Conservation (phyloP, 37 sponge, comb jelly and placozoan species). For the Theonella swinhoei region DNA sequence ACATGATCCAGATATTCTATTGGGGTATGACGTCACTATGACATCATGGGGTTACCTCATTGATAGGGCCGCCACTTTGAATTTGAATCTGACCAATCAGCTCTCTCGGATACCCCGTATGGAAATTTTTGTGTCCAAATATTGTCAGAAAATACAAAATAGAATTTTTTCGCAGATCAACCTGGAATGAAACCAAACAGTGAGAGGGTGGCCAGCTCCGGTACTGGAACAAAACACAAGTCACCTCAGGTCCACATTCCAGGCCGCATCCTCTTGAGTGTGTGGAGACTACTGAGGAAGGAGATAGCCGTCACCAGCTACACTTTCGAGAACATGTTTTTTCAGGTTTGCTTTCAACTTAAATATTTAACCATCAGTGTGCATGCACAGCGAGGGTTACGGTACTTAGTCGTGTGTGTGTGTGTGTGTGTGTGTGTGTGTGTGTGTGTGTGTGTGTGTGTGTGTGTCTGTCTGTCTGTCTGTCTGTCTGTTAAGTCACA, state of each 20-base stretch:
- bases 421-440: neutral
- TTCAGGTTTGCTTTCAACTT: slow-evolving; percentile 50
- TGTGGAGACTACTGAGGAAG: slow-evolving; percentile 86
- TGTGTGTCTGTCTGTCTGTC: neutral
- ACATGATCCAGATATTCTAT: slow-evolving; percentile 88
- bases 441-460: neutral
- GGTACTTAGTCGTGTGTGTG: too few relatives aligned
- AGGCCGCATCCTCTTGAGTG: slow-evolving; percentile 84
- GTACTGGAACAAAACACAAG: neutral
- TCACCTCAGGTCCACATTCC: slow-evolving; percentile 41
- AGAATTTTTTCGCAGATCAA: neutral
- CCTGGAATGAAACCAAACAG: neutral
- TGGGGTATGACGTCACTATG: slow-evolving; percentile 89
- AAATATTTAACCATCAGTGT: too few relatives aligned
- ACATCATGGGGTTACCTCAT: slow-evolving; percentile 94
- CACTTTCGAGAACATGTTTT: slow-evolving; percentile 74
- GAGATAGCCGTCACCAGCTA: slow-evolving; percentile 77
- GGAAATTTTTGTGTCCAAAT: slow-evolving; percentile 20
- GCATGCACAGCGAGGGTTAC: too few relatives aligned
- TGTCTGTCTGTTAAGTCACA: too few relatives aligned
- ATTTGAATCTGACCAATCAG: slow-evolving; percentile 63
- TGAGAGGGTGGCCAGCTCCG: neutral
- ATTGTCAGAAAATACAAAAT: neutral
- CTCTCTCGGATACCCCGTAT: slow-evolving; percentile 76
- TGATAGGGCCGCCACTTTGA: slow-evolving; percentile 76